Base-by-base conservation (phyloP, 2,888 invertebrate genomes). In the Napeogenes sylphis region DNA sequence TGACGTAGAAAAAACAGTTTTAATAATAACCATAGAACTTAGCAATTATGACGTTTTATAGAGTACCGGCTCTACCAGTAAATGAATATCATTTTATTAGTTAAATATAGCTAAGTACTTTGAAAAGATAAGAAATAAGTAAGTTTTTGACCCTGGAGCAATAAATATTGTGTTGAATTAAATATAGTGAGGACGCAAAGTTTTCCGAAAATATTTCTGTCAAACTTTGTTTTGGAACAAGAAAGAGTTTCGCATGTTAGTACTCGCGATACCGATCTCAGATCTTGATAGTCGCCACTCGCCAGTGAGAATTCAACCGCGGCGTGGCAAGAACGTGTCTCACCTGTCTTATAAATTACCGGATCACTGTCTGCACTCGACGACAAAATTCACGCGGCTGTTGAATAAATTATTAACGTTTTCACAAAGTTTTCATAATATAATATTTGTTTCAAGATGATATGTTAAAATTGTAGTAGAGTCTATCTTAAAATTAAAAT, bases 261-360 rank as follows among this genome's bases (percentile, higher is more conserved):
- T 65, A 64, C 65, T 59, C 59, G 64, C 62, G 56, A 59, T 65
- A 67, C 56, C 60, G 63, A 65, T 65, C 56, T 61, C 10, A 46
- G 60, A 56, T 58, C 54, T 55, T 58, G 14, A 51, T 55, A 35
- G 46, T 53, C 46, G 61, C 55, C 59, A 32, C 30, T 61, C 59
- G 73, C 68, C 83, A 88, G 88, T 89, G 72, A 77, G 78, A 76
- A 71, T 71, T 70, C 70, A 76, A 70, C 75, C 82, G 82, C 77
- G 77, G 68, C 62, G 73, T 67, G 70, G 69, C 75, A 75, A 75
- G 76, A 77, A 81, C 85, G 87, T 75, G 70, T 59, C 70, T 69
- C 66, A 70, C 67, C 67, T 35, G 35, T 35, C 35, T 35, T 35
- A 35, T 60, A 56, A 66, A 57, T 65, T 59, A 64, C 33, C 58